A percentile compares a stretch with the other conserved stretches of the same genome.
These are phyloP conservation scores for Zosterops borbonicus DNA, from an alignment of 2,113 vertebrate species.

Conservation along the genomic window DNA sequence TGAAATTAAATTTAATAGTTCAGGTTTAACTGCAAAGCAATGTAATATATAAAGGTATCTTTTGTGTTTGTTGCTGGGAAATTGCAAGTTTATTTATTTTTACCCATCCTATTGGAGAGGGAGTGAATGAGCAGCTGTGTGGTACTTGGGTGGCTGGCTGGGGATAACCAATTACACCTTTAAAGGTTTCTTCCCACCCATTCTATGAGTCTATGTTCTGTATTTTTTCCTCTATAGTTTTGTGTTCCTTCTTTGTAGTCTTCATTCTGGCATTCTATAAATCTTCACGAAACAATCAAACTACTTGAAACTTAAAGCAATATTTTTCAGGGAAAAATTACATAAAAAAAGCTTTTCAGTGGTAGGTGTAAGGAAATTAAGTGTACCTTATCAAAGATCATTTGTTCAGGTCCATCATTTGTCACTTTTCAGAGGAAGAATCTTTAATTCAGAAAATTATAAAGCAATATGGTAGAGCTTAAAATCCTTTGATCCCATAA, in stretches of 20 bases:
- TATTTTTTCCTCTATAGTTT: not conserved
- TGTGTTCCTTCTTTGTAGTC: not conserved
- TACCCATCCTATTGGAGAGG: not conserved
- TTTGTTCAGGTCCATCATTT: not conserved
- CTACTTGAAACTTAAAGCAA: not conserved
- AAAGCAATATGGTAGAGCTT: not conserved
- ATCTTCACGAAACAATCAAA: not conserved
- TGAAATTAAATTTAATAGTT: not conserved
- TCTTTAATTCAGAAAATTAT: not conserved
- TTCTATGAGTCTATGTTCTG: no score
- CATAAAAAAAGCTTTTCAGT: not conserved
- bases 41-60: not conserved
- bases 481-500: not conserved
- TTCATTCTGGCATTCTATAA: not conserved
- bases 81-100: not conserved
- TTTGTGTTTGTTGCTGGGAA: not conserved
- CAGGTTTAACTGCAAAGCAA: not conserved
- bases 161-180: not conserved
- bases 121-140: not conserved
- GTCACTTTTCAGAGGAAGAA: not conserved
- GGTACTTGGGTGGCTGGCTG: not conserved
- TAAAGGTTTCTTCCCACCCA: not conserved
- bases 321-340: rapidly evolving
- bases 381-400: not conserved
- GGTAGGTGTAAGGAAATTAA: not conserved